Evolutionary conservation across 2,113 vertebrate genomes (phyloP), one percentile per base, ranked within the genome.

Genomic region (Corydoras maculifer): DNA sequence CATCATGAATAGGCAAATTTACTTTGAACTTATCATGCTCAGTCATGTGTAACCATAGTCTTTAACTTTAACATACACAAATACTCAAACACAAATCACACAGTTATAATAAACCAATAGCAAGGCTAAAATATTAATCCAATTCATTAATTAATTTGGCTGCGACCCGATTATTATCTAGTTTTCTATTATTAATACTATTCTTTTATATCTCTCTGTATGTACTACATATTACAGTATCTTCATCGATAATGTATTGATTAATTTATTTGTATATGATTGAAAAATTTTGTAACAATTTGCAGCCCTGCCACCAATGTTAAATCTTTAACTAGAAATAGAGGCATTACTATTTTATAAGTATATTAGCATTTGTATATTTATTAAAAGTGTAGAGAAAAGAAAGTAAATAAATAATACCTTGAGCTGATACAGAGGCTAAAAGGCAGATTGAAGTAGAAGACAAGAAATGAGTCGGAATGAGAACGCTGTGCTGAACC

Each of bases 361-460:
- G 11, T 11, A 0, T 59, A 59, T 15, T 15, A n/a, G 13, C 25
- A 50, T 64, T 43, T 43, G 35, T 43, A 43, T 43, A 43, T 43
- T 43, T 43, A 8, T 5, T 43, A 5, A 43, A 43, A 43, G 35
- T 8, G 35, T 43, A 43, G 35, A 43, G 35, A 43, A 50, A 3
- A 13, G 49, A 31, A 5, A 65, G 25, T 11, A 2, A 43, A 7
- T 49, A 31, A 49, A 8, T 51, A 60, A 14, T 78, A 78, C 73
- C 77, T 78, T 78, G 31, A 50, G 73, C 64, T 59, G 31, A 51
- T 69, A 59, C 18, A 63, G 71, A 49, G 51, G 60, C 31, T 15
- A 2, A 54, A 10, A 11, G 73, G 72, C 58, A 43, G 58, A 77
- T 54, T 13, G 63, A 67, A 49, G 50, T 48, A 49, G n/a, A 2